A percentile compares a stretch with the other conserved stretches of the same genome.
These are phyloP conservation scores for Mesoclemmys tuberculata DNA, from an alignment of 2,113 vertebrate species.

Conservation along the genomic window DNA sequence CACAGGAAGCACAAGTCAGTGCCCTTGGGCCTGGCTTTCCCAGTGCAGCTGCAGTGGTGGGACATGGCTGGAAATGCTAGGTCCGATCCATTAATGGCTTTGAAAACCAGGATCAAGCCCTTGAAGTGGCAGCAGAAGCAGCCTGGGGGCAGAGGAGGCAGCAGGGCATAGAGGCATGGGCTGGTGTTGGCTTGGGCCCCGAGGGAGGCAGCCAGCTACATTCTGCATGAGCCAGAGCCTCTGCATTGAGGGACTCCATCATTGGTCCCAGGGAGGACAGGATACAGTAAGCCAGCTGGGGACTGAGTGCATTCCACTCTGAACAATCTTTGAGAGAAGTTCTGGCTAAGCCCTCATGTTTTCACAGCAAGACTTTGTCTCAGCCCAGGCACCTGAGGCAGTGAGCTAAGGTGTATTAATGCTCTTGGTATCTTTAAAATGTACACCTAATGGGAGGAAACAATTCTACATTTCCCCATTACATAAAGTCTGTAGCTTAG, in stretches of 20 bases:
- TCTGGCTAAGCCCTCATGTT: background rate
- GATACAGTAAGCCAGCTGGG: background rate
- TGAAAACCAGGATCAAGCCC: background rate
- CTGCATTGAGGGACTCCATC: too few relatives aligned
- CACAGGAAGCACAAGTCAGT: background rate
- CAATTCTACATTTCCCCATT: background rate
- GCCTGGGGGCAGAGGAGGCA: background rate
- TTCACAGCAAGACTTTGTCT: background rate
- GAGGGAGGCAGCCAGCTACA: background rate
- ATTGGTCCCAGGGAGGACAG: background rate
- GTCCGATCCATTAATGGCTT: background rate
- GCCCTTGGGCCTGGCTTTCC: background rate
- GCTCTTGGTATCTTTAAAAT: too few relatives aligned
- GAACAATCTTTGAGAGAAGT: too few relatives aligned
- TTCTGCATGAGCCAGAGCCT: background rate
- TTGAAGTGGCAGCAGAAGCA: background rate
- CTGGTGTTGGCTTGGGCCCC: background rate
- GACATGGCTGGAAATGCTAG: background rate
- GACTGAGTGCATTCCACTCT: background rate
- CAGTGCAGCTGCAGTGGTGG: background rate
- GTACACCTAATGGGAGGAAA: background rate
- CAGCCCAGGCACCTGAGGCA: background rate
- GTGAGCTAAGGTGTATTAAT: too few relatives aligned
- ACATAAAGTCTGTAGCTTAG: background rate
- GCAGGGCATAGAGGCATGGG: background rate